These are phyloP conservation scores for Ganaspis sp. DNA, from an alignment of 1,140 invertebrate species.

Conservation along the genomic window DNA sequence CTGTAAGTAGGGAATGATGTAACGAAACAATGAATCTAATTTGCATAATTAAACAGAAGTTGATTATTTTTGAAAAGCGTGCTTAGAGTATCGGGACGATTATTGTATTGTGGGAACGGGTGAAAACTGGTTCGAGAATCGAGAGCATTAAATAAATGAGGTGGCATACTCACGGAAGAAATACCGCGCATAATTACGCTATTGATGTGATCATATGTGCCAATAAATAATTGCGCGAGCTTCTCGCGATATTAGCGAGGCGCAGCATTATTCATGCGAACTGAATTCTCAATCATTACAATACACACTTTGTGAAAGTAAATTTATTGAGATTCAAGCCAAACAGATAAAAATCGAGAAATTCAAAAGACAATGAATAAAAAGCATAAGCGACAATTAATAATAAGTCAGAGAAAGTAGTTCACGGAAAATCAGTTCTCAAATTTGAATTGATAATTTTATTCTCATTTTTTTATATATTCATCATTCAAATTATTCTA, in stretches of 20 bases:
- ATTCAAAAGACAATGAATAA: neutral
- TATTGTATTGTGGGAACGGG: neutral
- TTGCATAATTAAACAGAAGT: neutral
- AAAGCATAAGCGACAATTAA: neutral
- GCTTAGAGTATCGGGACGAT: neutral
- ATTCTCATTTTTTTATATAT: neutral
- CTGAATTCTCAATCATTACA: neutral
- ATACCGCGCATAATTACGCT: constrained; percentile 17
- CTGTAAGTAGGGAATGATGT: neutral
- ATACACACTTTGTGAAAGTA: constrained; percentile 12
- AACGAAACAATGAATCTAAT: neutral
- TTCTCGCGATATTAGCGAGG: neutral
- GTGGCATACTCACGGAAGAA: constrained; percentile 12
- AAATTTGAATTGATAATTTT: neutral
- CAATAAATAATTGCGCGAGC: constrained; percentile 25
- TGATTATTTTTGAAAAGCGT: neutral
- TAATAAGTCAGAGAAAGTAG: neutral
- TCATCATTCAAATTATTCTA: no score
- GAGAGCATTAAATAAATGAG: constrained; percentile 6
- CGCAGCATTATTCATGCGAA: neutral
- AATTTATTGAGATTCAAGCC: neutral
- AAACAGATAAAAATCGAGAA: constrained; percentile 6
- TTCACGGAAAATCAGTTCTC: neutral
- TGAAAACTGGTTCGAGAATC: constrained; percentile 22
- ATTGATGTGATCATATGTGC: constrained; percentile 20